Conservation (phyloP, 2,888 invertebrate genomes). For the Piscicola geometra region DNA sequence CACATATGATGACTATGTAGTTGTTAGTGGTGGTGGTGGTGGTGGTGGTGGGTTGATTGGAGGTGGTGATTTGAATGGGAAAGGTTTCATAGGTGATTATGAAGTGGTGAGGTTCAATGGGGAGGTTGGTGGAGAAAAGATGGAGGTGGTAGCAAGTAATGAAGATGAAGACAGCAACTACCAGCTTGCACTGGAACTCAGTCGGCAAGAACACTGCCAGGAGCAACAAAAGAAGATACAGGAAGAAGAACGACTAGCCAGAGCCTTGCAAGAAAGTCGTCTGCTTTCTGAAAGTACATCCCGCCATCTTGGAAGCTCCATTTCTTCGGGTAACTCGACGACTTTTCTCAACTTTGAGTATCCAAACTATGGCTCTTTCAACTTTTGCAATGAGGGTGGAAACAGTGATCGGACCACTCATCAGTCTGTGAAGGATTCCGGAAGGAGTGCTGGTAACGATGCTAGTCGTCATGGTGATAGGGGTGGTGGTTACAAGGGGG, state of each 20-base stretch:
- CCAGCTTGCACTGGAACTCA: constrained; percentile 19
- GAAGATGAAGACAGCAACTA: constrained; percentile 20
- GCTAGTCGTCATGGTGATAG: neutral
- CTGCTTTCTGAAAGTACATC: no score
- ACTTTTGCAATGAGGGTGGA: neutral
- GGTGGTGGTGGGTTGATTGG: neutral
- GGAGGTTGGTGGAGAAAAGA: no score
- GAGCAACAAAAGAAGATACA: neutral
- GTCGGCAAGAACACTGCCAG: constrained; percentile 24
- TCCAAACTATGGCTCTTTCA: neutral
- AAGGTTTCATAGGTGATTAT: neutral
- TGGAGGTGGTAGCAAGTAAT: no score
- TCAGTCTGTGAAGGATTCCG: no score
- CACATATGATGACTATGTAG: no score
- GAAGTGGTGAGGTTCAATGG: no score
- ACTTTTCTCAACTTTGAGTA: neutral
- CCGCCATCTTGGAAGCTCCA: neutral
- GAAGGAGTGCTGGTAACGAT: neutral
- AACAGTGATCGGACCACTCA: no score
- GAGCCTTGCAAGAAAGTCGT: constrained; percentile 23
- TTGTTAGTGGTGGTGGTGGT: no score
- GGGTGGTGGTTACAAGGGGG: neutral
- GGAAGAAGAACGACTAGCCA: neutral
- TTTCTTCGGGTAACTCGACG: neutral
- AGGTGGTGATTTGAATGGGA: neutral